These are phyloP conservation scores for Trichonephila clavipes DNA, from an alignment of 1,140 invertebrate genomes.

Conservation along the genomic window DNA sequence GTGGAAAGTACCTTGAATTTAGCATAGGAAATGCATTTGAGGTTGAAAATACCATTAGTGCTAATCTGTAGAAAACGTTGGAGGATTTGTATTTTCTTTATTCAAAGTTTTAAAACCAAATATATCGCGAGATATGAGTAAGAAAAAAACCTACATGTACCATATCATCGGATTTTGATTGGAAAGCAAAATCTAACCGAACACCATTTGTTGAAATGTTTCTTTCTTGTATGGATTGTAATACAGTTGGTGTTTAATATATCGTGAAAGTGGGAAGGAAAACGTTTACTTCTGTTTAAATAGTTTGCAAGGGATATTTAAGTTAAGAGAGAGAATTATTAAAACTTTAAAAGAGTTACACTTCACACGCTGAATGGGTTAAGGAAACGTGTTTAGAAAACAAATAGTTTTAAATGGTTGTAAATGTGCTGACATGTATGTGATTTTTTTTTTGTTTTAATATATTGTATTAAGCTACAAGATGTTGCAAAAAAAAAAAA, in stretches of 20 bases:
- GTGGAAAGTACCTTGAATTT: not conserved
- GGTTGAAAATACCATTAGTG: conserved; percentile 40
- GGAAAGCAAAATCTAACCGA: conserved; percentile 7
- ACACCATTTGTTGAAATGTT: not conserved
- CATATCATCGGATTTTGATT: not conserved
- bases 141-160: not conserved
- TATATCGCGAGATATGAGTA: not conserved
- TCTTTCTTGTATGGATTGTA: not conserved
- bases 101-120: conserved; percentile 35
- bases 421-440: no score
- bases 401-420: no score
- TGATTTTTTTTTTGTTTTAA: no score
- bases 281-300: no score
- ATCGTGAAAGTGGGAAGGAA: not conserved
- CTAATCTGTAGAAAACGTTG: conserved; percentile 18
- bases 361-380: no score
- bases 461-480: no score
- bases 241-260: not conserved
- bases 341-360: no score
- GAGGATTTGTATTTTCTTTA: conserved; percentile 27
- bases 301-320: no score
- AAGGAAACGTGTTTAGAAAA: no score
- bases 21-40: conserved; percentile 25
- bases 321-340: no score
- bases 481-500: no score